Base-by-base conservation (phyloP, 2,113 vertebrate species). In the Phaethornis superciliosus region DNA sequence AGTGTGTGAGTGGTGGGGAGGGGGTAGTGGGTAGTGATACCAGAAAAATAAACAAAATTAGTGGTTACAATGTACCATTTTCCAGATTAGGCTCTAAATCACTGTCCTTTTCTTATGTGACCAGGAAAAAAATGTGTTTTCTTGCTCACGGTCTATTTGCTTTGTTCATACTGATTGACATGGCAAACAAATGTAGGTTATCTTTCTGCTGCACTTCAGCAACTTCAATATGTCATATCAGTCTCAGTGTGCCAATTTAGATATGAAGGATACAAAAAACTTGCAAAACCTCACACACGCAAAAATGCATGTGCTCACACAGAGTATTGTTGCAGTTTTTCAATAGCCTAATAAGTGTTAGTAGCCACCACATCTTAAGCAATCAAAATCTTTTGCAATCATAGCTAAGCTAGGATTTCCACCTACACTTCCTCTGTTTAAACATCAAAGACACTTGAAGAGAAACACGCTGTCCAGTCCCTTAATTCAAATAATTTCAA, bases 141-240 rank as follows among this genome's bases (percentile, higher is more conserved):
- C 56, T 84, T 90, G 32, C 72, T 91, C 26, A 82, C 6, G 60
- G 35, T 88, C 69, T 56, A 6, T 85, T 95, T 95, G 64, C 58
- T 95, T 96, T 96, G 42, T 84, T 94, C 67, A 52, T 69, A 77
- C 63, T 90, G 90, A 96, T 32, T 93, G 94, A 96, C 78, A 72
- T 7, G 37, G 81, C 86, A 96, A 97, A 71, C 59, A 97, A 97
- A 93, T 89, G 72, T 90, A 95, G 32, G 65, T 93, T 94, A 93
- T 96, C 89, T 91, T 97, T 95, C 46, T 72, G 97, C 63, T 83
- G 85, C 58, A 91, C 79, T 94, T 96, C 93, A 96, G 69, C 86
- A 94, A 90, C 95, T 95, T 96, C 94, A 97, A 81, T 77, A 89
- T 90, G 85, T 67, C 95, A 46, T 77, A 85, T 89, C 91, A 77